A percentile compares a stretch with the other conserved stretches of the same genome.
phyloP scores from a whole-genome alignment of 1,140 invertebrate species.

The Drosophila simulans region DNA sequence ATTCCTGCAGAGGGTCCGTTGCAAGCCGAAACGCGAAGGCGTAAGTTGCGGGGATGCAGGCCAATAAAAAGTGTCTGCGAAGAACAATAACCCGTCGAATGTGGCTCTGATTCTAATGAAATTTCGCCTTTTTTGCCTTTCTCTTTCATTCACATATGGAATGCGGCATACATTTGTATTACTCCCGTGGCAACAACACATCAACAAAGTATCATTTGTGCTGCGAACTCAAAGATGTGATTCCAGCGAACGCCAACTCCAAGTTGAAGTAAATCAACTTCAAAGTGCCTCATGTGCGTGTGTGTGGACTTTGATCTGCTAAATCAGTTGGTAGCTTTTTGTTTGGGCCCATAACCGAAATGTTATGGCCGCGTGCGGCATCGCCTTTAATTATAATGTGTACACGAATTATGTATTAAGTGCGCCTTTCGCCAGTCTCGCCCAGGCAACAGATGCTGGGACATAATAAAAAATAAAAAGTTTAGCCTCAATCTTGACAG shows the following conservation, averaged over 20 bases:
- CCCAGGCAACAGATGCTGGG: conserved; percentile 53
- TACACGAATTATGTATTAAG: conserved; percentile 67
- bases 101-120: conserved; percentile 70
- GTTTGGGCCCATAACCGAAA: conserved; percentile 54
- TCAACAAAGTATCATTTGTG: conserved; percentile 78
- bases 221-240: conserved; percentile 73
- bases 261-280: conserved; percentile 70
- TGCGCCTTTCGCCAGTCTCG: conserved; percentile 31
- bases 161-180: conserved; percentile 11
- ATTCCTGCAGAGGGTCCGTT: conserved; percentile 69
- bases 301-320: conserved; percentile 68
- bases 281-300: conserved; percentile 66
- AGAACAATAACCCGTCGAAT: conserved; percentile 59
- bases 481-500: conserved; percentile 37
- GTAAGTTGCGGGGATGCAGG: conserved; percentile 52
- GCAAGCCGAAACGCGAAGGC: conserved; percentile 68
- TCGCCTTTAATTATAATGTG: conserved; percentile 71
- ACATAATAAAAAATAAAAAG: conserved; percentile 54
- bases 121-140: conserved; percentile 13
- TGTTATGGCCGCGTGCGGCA: conserved; percentile 55
- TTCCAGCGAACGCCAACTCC: conserved; percentile 78
- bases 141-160: conserved; percentile 11
- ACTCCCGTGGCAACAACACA: conserved; percentile 35
- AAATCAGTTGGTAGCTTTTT: conserved; percentile 41
- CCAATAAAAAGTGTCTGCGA: conserved; percentile 63